Evolutionary conservation across 2,888 invertebrate genomes (phyloP).

Genomic region (Drosophila helvetica): DNA sequence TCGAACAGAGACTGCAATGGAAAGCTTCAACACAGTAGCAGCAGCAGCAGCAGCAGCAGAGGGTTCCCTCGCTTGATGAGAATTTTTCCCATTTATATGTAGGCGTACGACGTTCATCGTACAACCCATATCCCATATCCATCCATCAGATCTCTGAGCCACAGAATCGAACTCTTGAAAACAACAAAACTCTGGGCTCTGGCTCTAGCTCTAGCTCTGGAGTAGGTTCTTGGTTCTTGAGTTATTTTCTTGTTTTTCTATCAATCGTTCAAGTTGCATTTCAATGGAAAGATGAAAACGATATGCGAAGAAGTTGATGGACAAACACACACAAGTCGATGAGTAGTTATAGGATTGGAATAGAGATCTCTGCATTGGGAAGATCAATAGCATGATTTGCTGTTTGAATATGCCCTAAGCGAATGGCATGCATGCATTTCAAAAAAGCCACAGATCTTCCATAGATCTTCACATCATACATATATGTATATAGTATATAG

Average conservation of each 20-base stretch:
- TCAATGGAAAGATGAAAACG: constrained; percentile 36
- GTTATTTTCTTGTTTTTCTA: constrained; percentile 12
- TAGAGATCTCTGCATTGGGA: constrained; percentile 1
- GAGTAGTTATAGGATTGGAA: neutral
- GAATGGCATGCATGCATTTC: neutral
- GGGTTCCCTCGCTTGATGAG: constrained; percentile 13
- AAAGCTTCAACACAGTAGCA: constrained; percentile 3
- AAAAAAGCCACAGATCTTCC: neutral
- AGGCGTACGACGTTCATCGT: constrained; percentile 4
- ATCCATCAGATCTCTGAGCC: constrained; percentile 9
- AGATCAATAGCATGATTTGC: constrained; percentile 1
- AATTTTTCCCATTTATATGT: constrained; percentile 15
- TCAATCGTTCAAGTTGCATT: constrained; percentile 43
- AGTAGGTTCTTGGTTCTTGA: constrained; percentile 18
- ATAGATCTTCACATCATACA: neutral
- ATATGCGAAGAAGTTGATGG: constrained; percentile 11
- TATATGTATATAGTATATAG: constrained; percentile 6
- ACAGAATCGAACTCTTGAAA: constrained; percentile 42
- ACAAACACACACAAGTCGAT: neutral
- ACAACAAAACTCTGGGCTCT: neutral
- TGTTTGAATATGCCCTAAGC: neutral
- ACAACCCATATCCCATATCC: constrained; percentile 18
- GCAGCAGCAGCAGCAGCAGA: constrained; percentile 1
- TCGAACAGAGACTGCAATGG: neutral
- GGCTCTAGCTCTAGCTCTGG: neutral